Evolutionary conservation across 2,888 invertebrate species (phyloP).

Genomic region (Timandra comae): DNA sequence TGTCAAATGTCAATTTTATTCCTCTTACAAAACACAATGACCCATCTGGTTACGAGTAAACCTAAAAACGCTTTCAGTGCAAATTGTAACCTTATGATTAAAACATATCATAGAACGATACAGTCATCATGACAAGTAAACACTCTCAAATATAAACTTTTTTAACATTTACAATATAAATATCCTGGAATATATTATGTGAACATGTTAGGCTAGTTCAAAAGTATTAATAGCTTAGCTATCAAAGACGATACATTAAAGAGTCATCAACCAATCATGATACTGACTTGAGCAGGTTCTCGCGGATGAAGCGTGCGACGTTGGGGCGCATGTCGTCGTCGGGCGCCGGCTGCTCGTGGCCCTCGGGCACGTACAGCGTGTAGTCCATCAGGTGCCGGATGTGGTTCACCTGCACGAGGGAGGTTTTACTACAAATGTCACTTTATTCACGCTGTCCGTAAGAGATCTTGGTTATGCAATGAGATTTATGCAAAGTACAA

Average conservation of each 20-base stretch:
- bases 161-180: neutral
- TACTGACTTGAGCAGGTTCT: constrained; percentile 50
- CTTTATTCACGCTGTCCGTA: no score
- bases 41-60: no score
- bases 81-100: no score
- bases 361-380: constrained; percentile 67
- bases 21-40: no score
- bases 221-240: neutral
- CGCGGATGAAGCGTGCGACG: constrained; percentile 48
- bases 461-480: no score
- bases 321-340: constrained; percentile 44
- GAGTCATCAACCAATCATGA: neutral
- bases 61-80: no score
- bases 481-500: no score
- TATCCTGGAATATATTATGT: no score
- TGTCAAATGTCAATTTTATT: no score
- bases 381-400: constrained; percentile 84
- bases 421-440: no score
- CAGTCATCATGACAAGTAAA: neutral
- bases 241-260: neutral
- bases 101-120: neutral
- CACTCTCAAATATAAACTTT: neutral
- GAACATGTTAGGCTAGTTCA: neutral
- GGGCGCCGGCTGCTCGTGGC: constrained; percentile 39
- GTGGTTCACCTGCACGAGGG: constrained; percentile 87